Conservation (phyloP, 2,888 invertebrate species). For the Parapristionchus giblindavisi region DNA sequence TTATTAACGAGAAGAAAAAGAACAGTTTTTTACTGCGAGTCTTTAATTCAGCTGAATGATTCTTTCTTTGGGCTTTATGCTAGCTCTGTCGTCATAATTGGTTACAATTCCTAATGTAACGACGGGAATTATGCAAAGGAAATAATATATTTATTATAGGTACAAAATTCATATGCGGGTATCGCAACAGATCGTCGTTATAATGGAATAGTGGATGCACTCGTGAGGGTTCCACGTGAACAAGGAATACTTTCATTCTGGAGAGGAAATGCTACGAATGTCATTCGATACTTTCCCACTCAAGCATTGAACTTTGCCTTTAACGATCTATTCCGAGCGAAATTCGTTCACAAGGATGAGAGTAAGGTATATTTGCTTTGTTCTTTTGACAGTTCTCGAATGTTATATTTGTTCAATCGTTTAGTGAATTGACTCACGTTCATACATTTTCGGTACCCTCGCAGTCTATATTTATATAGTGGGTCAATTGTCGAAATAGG, state of each 20-base stretch:
- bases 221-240: slow-evolving; percentile 54
- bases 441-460: not conserved
- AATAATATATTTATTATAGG: slow-evolving; percentile 42
- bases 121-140: too few species aligned
- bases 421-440: not conserved
- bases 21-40: too few species aligned
- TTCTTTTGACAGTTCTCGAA: not conserved
- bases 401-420: not conserved
- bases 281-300: slow-evolving; percentile 48
- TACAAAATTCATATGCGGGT: slow-evolving; percentile 58
- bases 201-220: slow-evolving; percentile 55
- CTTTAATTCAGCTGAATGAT: too few species aligned
- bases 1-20: too few species aligned
- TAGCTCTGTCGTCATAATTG: not conserved
- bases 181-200: slow-evolving; percentile 51
- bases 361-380: slow-evolving; percentile 41
- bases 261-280: slow-evolving; percentile 58
- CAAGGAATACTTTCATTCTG: slow-evolving; percentile 57
- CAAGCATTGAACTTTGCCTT: slow-evolving; percentile 60
- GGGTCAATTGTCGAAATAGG: too few species aligned
- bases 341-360: slow-evolving; percentile 48
- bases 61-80: not conserved
- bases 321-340: slow-evolving; percentile 56
- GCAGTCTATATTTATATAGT: not conserved
- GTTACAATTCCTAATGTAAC: not conserved